Conservation (phyloP, 1,140 invertebrate genomes). For the Littorina saxatilis region DNA sequence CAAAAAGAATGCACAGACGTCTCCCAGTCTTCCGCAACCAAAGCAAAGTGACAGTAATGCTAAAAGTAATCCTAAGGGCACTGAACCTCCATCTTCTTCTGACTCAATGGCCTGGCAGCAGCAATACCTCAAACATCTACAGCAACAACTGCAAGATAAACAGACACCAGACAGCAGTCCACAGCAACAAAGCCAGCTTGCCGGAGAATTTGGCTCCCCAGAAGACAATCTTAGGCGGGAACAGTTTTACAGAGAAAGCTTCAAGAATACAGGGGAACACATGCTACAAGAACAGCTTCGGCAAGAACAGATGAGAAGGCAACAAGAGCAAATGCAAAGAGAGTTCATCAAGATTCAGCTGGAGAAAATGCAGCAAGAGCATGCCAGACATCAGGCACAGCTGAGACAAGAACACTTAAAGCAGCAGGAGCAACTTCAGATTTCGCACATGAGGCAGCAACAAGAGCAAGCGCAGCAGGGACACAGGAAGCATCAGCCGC, state of each 20-base stretch:
- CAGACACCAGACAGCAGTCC: not conserved
- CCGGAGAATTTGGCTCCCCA: not conserved
- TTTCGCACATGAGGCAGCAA: slow-evolving; percentile 32
- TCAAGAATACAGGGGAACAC: not conserved
- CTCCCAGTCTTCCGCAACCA: not conserved
- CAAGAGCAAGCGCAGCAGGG: not conserved
- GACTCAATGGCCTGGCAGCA: slow-evolving; percentile 10
- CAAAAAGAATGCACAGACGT: not conserved
- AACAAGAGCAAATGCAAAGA: slow-evolving; percentile 17
- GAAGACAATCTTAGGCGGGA: not conserved
- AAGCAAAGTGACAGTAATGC: not conserved
- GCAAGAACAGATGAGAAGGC: not conserved
- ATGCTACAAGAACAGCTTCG: not conserved
- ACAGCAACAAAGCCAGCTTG: not conserved
- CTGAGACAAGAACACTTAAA: not conserved
- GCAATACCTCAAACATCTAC: slow-evolving; percentile 17
- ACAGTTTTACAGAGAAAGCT: too few species aligned
- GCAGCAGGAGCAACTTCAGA: slow-evolving; percentile 3
- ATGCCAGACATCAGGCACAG: slow-evolving; percentile 42
- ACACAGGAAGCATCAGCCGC: not conserved
- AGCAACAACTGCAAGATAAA: not conserved
- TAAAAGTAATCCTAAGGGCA: not conserved
- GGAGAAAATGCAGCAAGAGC: slow-evolving; percentile 39
- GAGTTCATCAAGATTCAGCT: slow-evolving; percentile 30
- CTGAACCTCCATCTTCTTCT: not conserved